These are phyloP conservation scores for Isurus oxyrinchus DNA, from an alignment of 2,113 vertebrate genomes.

Conservation along the genomic window DNA sequence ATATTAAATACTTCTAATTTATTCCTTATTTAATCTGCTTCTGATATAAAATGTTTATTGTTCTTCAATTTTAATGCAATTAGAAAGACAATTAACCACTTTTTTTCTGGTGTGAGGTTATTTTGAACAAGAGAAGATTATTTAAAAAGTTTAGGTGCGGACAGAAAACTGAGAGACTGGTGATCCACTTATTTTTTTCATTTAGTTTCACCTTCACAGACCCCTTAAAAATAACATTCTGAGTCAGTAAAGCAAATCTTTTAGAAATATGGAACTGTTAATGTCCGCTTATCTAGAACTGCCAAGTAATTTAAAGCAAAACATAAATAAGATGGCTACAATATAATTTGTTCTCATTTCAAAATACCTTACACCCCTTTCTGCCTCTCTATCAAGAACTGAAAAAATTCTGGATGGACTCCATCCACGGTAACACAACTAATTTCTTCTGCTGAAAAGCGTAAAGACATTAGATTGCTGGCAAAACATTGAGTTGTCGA, in stretches of 20 bases:
- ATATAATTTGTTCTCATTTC: neutral
- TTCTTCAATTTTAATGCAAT: neutral
- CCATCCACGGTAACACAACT: neutral
- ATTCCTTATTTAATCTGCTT: conserved; percentile 57
- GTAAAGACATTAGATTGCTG: neutral
- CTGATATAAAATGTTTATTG: conserved; percentile 35
- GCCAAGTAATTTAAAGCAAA: neutral
- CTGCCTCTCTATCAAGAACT: neutral
- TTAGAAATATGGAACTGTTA: neutral
- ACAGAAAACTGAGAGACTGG: neutral
- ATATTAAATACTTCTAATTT: conserved; percentile 66
- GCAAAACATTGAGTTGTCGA: neutral
- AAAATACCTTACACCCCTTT: neutral
- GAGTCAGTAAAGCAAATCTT: neutral
- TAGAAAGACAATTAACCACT: neutral
- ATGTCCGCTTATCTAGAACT: neutral
- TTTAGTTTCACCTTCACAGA: neutral
- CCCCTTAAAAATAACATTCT: neutral
- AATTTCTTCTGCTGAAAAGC: neutral
- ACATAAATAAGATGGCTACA: neutral
- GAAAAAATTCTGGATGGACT: neutral
- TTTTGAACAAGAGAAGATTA: neutral
- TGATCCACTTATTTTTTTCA: neutral
- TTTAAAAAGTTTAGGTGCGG: neutral
- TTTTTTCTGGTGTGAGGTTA: conserved; percentile 5